These are phyloP conservation scores for Exaiptasia diaphana DNA, from an alignment of 64 coral and sea anemone species.

Conservation along the genomic window DNA sequence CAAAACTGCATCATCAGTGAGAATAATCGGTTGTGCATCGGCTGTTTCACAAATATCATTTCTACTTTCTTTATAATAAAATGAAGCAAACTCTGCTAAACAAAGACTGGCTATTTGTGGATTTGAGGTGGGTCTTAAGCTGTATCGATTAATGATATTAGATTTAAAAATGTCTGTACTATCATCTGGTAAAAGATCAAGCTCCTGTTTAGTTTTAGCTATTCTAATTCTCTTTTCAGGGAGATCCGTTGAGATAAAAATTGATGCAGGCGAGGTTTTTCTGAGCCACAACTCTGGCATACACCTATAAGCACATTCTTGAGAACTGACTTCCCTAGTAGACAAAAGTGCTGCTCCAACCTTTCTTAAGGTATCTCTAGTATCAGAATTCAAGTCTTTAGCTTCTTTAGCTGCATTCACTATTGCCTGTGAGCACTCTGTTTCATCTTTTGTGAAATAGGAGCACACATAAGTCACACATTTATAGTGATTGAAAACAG, in stretches of 20 bases:
- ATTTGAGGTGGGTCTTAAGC: neutral
- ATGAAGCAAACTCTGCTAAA: slow-evolving; percentile 15
- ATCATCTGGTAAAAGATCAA: neutral
- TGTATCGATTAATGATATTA: neutral
- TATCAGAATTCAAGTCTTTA: neutral
- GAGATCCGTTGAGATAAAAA: neutral
- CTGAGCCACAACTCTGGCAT: neutral
- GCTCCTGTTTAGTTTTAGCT: neutral
- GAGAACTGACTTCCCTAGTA: slow-evolving; percentile 4
- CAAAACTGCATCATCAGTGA: neutral
- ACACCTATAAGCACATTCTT: neutral
- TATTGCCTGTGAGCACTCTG: slow-evolving; percentile 30
- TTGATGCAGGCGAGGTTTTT: neutral
- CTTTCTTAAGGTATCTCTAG: slow-evolving; percentile 19
- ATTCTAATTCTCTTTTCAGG: neutral
- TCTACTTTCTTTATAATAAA: slow-evolving; percentile 20
- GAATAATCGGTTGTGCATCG: slow-evolving; percentile 6
- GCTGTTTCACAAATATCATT: neutral
- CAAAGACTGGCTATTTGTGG: neutral
- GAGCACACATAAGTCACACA: slow-evolving; percentile 40
- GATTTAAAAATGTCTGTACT: slow-evolving; percentile 1
- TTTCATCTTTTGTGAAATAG: slow-evolving; percentile 37
- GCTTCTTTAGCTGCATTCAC: slow-evolving; percentile 36
- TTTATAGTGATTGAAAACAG: slow-evolving; percentile 41
- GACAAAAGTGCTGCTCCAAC: slow-evolving; percentile 25